Conservation (phyloP, 2,888 invertebrate species). For the Callyntrura guangdongensis region DNA sequence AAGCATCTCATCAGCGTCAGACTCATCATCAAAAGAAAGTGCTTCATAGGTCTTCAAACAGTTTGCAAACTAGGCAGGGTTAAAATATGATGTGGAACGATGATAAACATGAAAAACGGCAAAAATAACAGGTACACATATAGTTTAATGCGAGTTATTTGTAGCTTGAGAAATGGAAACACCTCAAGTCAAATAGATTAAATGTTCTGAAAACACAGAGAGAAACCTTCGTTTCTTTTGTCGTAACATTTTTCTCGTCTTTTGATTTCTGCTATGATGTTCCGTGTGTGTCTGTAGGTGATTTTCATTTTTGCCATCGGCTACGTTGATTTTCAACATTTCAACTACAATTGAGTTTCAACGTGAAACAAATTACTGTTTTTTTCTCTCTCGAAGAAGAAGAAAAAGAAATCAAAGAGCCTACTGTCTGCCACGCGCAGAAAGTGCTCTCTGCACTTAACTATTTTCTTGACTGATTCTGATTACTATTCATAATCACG, state of each 20-base stretch:
- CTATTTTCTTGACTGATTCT: slow-evolving; percentile 10
- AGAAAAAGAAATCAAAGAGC: slow-evolving; percentile 19
- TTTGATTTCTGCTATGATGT: too few species aligned
- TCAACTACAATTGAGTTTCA: background rate
- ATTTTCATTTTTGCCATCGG: background rate
- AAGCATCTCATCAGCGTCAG: background rate
- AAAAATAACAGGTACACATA: too few species aligned
- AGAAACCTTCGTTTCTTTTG: background rate
- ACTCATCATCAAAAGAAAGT: background rate
- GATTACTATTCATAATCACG: slow-evolving; percentile 62
- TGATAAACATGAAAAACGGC: too few species aligned
- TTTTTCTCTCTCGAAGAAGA: background rate
- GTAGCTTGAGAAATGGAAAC: background rate
- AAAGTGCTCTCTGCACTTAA: background rate
- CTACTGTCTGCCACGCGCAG: background rate
- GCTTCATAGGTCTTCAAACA: background rate
- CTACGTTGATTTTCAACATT: slow-evolving; percentile 27
- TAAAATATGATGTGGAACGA: too few species aligned
- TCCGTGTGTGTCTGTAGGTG: too few species aligned
- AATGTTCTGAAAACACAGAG: background rate
- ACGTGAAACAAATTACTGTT: slow-evolving; percentile 6
- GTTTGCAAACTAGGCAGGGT: too few species aligned
- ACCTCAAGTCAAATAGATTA: background rate
- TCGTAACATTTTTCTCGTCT: too few species aligned
- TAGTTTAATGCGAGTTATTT: background rate